Conservation (phyloP, 2,113 vertebrate genomes). For the Danionella cerebrum region DNA sequence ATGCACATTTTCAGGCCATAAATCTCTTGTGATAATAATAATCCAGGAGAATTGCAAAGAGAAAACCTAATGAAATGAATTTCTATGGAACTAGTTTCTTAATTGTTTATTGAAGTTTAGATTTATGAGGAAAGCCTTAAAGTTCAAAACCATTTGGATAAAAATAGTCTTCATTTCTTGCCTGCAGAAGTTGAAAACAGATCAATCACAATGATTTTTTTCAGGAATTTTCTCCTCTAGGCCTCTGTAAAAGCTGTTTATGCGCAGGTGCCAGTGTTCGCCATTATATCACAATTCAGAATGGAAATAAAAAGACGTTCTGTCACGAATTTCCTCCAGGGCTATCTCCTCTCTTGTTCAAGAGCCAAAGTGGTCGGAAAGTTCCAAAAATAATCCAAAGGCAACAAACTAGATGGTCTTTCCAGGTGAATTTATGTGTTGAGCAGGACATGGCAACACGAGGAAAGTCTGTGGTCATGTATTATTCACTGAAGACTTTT, state of each 20-base stretch:
- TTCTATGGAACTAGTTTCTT: no score
- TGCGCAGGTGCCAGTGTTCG: neutral
- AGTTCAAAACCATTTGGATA: neutral
- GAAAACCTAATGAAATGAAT: no score
- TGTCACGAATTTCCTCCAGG: neutral
- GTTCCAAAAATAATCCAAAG: neutral
- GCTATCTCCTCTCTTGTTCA: neutral
- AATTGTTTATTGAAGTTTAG: neutral
- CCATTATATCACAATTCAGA: neutral
- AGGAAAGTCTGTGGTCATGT: neutral
- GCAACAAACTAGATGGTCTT: neutral
- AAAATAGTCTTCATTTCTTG: neutral
- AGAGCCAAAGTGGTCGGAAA: slow-evolving; percentile 10
- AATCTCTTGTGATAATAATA: no score
- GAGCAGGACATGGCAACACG: neutral
- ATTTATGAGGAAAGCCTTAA: slow-evolving; percentile 2
- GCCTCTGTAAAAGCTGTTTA: slow-evolving; percentile 2
- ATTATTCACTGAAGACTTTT: slow-evolving; percentile 1
- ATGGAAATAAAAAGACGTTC: neutral
- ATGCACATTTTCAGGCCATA: no score
- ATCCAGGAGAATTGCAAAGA: no score
- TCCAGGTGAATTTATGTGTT: slow-evolving; percentile 4
- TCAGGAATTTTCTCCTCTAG: neutral
- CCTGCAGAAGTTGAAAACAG: slow-evolving; percentile 1
- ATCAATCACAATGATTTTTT: neutral